Evolutionary conservation across 2,797 vertebrate genomes (phyloP), one percentile per base, ranked within the genome.

Genomic region (Ceyx erithaca): DNA sequence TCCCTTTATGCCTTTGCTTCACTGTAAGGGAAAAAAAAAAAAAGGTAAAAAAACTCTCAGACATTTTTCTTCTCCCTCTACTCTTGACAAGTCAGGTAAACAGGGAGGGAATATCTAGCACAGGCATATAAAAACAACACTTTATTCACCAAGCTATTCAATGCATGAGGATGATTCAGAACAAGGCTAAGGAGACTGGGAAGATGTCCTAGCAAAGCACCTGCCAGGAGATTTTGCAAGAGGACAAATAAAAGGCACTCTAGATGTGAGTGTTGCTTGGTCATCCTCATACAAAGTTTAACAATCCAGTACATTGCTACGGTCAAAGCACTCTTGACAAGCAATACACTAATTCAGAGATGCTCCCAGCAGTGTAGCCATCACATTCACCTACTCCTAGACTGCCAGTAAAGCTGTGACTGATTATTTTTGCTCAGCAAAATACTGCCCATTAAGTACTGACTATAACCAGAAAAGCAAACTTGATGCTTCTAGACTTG

Each of bases 71-170:
- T 92, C 79, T 85, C n/a, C 30, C 25, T 77, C 54, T 93, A 78
- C 71, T 91, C 84, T 88, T 67, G 80, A 92, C 86, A 92, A 92
- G 76, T 62, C 75, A 94, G 82, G 92, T 92, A 88, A 94, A 95
- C 71, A 82, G 68, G 68, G 86, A 90, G 37, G 64, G 63, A 87
- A 61, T 68, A 66, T 41, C 51, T 80, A 59, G 59, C 31, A 83
- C 35, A 77, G 72, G 41, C 62, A 66, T 2, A 84, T 21, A 64
- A 89, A 68, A 71, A 48, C 70, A 79, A 79, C 3, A 28, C 15
- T 6, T 76, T 87, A 67, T 93, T 95, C 86, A 73, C 43, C 1
- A 10, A 92, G 55, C 58, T 77, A 19, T 51, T 64, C 37, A 26
- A 3, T 2, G 18, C 51, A 66, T 2, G 40, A 72, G 28, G 48